Percentiles rank a stretch among this genome's conserved stretches.
phyloP scores from a whole-genome alignment of 1,140 invertebrate species.

The Lepidostoma basale region DNA sequence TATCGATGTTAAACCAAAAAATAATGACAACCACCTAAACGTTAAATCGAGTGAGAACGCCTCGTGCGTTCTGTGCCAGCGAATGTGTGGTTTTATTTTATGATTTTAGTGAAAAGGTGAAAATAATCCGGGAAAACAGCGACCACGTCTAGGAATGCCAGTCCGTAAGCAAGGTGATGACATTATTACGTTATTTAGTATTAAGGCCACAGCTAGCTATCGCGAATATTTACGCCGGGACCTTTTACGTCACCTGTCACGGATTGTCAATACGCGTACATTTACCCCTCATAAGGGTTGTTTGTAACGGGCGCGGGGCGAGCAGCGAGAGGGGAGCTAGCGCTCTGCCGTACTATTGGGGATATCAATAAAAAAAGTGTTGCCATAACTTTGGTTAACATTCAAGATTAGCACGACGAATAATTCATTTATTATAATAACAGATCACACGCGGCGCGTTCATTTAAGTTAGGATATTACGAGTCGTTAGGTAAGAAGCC shows the following conservation, averaged over 20 bases:
- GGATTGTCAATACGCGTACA: slow-evolving; percentile 29
- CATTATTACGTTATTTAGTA: slow-evolving; percentile 6
- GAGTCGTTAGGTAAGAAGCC: no score
- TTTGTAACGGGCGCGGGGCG: neutral
- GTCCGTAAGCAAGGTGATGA: slow-evolving; percentile 61
- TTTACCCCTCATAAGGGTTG: neutral
- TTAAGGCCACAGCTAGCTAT: neutral
- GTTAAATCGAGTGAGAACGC: slow-evolving; percentile 36
- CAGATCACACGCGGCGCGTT: no score
- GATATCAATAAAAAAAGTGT: slow-evolving; percentile 45
- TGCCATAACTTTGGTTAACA: slow-evolving; percentile 36
- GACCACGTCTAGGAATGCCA: slow-evolving; percentile 56
- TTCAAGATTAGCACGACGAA: neutral
- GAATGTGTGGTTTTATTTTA: slow-evolving; percentile 42
- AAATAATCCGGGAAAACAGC: slow-evolving; percentile 33
- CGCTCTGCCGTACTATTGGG: slow-evolving; percentile 17
- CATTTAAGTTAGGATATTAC: no score
- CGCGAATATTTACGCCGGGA: neutral
- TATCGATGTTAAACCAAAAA: slow-evolving; percentile 33
- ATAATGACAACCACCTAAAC: slow-evolving; percentile 38
- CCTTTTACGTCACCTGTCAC: slow-evolving; percentile 37
- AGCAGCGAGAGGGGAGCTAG: slow-evolving; percentile 15
- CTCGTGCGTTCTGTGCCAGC: slow-evolving; percentile 37
- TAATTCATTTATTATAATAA: neutral
- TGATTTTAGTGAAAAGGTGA: slow-evolving; percentile 37